Evolutionary conservation across 1,140 invertebrate genomes (phyloP), one percentile per base, ranked within the genome.

Genomic region (Phenacoccus solenopsis): DNA sequence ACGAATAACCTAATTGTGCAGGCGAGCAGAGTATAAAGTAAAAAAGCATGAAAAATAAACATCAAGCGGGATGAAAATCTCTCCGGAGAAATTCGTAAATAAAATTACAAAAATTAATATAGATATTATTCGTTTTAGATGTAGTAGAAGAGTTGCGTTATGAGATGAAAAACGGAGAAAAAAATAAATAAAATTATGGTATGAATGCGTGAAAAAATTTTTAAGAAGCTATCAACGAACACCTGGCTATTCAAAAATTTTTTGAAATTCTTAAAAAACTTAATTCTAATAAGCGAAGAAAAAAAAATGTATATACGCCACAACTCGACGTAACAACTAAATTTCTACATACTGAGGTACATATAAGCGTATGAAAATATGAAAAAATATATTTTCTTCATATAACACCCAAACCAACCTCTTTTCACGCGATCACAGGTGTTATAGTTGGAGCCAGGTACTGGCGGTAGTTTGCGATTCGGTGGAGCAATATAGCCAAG

Each of bases 351-450:
- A n/a, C n/a, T n/a, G n/a, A n/a, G n/a, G n/a, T n/a, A n/a, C n/a
- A n/a, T n/a, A n/a, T n/a, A n/a, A n/a, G n/a, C n/a, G n/a, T n/a
- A n/a, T n/a, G n/a, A n/a, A n/a, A n/a, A n/a, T n/a, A n/a, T n/a
- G n/a, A n/a, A n/a, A n/a, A n/a, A n/a, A n/a, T n/a, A n/a, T n/a
- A n/a, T n/a, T n/a, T n/a, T n/a, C n/a, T n/a, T n/a, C n/a, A n/a
- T n/a, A n/a, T n/a, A n/a, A 32, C 30, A 7, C 30, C 30, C 5
- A 32, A 49, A 49, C 81, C 87, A 91, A 87, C 91, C 91, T 85
- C 90, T 84, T 84, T 94, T 94, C 82, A 94, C 92, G 75, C 91
- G 85, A 82, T 94, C 91, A 80, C 91, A 94, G 27, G 92, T 94
- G 79, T 93, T 94, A 80, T 94, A 94, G 79, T 93, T 93, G 20